Evolutionary conservation across 1,140 invertebrate genomes (phyloP), one percentile per base, ranked within the genome.

Genomic region (Calliopsis andreniformis): DNA sequence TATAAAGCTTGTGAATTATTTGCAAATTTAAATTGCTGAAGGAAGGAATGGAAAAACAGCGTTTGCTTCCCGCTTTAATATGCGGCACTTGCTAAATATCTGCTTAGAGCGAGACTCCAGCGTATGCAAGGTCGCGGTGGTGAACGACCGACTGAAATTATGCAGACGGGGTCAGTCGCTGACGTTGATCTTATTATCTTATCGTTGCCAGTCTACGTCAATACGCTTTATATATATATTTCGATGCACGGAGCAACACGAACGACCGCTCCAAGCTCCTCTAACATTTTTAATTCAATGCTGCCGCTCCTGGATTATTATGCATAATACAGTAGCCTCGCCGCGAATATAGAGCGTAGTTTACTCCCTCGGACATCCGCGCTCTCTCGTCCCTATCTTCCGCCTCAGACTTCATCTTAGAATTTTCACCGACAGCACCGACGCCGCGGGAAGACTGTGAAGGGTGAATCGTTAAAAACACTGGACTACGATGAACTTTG

Each of bases 401-500:
- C 23, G 18, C 23, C n/a, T 14, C 10, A n/a, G 23, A 23, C 23
- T 53, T n/a, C 2, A n/a, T 56, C 62, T n/a, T 23, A 51, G 32
- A 56, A 67, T 58, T 75, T 56, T 75, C 71, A 53, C 28, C 30
- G 62, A 18, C 53, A 42, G 51, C 42, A 66, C 63, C 51, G 12
- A 39, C 58, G 62, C 47, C 71, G 71, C 67, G 56, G 67, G 71
- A 16, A 67, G 63, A 67, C 51, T 58, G 58, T 63, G 67, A 75
- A 75, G 71, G 51, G 42, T 47, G 62, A 75, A 75, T 56, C 71
- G 71, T 67, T 75, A 75, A 67, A 75, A 75, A 49, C 71, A 25
- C 4, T 49, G 20, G 18, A 20, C 28, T 39, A 16, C 71, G 71
- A 28, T 75, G 20, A 67, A 39, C 70, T 25, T 63, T 20, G 42